These are phyloP conservation scores for Paratrypauchen microcephalus DNA, from an alignment of 2,797 vertebrate genomes.

Conservation along the genomic window DNA sequence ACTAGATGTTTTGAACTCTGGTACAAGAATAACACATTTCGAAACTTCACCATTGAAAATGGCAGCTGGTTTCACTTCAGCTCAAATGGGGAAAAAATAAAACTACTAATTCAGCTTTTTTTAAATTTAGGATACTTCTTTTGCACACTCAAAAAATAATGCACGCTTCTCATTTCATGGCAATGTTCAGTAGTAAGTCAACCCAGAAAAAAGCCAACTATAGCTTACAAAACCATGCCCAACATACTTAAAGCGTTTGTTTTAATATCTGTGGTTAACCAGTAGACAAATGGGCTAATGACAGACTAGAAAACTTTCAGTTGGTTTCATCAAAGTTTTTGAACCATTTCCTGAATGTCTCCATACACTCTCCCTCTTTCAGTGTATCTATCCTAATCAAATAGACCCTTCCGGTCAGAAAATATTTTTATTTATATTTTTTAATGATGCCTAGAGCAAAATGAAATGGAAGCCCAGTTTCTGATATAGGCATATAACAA, in stretches of 20 bases:
- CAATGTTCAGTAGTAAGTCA: constrained; percentile 16
- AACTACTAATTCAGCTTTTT: constrained; percentile 56
- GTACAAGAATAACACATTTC: constrained; percentile 15
- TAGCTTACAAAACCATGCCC: constrained; percentile 43
- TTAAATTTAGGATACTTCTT: constrained; percentile 34
- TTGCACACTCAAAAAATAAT: constrained; percentile 42
- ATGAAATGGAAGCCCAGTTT: too few relatives aligned
- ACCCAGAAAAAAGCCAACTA: constrained; percentile 19
- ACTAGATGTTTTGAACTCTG: constrained; percentile 22
- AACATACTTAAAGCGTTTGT: constrained; percentile 30
- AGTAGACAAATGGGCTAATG: constrained; percentile 52
- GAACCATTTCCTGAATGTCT: too few relatives aligned
- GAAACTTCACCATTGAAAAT: constrained; percentile 34
- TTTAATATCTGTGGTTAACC: constrained; percentile 29
- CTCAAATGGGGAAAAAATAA: constrained; percentile 19
- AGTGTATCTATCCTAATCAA: too few relatives aligned
- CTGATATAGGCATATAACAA: too few relatives aligned
- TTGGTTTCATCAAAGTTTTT: background rate
- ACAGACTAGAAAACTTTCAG: constrained; percentile 33
- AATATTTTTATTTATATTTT: too few relatives aligned
- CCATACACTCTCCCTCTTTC: too few relatives aligned
- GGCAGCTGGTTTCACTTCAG: constrained; percentile 52
- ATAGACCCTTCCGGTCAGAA: too few relatives aligned
- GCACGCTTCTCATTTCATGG: constrained; percentile 26
- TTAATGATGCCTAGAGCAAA: too few relatives aligned